A percentile compares a stretch with the other conserved stretches of the same genome.
These are phyloP conservation scores for Caenorhabditis doughertyi DNA, from an alignment of 2,888 invertebrate genomes.

Conservation along the genomic window DNA sequence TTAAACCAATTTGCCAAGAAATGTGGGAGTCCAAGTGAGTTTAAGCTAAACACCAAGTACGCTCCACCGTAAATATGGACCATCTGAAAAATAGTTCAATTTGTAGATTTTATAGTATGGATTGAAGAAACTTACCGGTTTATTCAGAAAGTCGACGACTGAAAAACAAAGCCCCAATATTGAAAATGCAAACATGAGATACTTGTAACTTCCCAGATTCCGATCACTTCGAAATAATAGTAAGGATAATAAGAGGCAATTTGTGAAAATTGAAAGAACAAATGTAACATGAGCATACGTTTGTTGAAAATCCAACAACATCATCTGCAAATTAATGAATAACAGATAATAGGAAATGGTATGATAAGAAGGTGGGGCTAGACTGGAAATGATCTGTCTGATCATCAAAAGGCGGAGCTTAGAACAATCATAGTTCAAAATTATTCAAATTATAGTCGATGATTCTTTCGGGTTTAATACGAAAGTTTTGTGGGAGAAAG, in stretches of 20 bases:
- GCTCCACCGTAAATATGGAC: constrained; percentile 55
- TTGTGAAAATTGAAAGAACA: constrained; percentile 40
- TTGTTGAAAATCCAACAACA: constrained; percentile 52
- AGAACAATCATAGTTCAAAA: no score
- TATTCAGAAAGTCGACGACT: constrained; percentile 50
- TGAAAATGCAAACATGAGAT: constrained; percentile 58
- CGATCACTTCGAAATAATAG: constrained; percentile 39
- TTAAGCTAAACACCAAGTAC: constrained; percentile 51
- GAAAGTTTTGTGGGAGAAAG: no score
- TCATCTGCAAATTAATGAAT: constrained; percentile 38
- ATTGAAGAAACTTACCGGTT: constrained; percentile 41
- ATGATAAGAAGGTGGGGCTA: background rate
- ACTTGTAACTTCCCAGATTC: constrained; percentile 54
- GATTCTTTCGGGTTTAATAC: no score
- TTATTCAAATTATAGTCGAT: no score
- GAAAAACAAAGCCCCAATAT: constrained; percentile 52
- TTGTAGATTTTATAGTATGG: no score
- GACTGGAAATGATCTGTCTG: constrained; percentile 3
- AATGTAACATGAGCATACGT: constrained; percentile 51
- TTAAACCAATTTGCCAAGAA: constrained; percentile 58
- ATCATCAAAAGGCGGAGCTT: background rate
- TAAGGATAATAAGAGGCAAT: constrained; percentile 39
- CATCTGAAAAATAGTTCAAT: constrained; percentile 49
- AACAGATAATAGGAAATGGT: background rate
- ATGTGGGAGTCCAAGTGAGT: constrained; percentile 47